Percentiles rank a stretch among this genome's conserved stretches.
Evolutionary conservation across 2,888 invertebrate species (phyloP).

Genomic region (Bedellia somnulentella): DNA sequence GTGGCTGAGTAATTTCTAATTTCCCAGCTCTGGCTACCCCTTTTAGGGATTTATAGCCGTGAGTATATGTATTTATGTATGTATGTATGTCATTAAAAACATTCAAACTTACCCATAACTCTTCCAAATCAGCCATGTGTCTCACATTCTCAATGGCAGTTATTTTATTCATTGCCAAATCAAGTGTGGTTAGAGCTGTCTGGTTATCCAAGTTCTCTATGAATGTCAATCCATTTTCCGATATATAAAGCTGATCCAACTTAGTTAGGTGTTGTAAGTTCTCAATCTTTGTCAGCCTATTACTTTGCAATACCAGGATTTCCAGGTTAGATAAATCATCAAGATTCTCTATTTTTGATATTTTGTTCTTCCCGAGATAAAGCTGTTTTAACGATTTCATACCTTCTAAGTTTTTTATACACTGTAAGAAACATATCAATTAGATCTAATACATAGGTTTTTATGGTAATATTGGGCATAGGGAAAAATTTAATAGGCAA

Average conservation of each 20-base stretch:
- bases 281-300: slow-evolving; percentile 85
- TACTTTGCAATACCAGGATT: slow-evolving; percentile 87
- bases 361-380: slow-evolving; percentile 95
- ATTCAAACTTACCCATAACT: slow-evolving; percentile 96
- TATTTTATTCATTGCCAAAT: slow-evolving; percentile 87
- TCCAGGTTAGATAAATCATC: slow-evolving; percentile 71
- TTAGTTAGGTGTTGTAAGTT: slow-evolving; percentile 74
- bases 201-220: slow-evolving; percentile 79
- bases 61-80: no score
- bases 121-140: slow-evolving; percentile 79
- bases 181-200: slow-evolving; percentile 77
- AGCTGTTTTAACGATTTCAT: slow-evolving; percentile 75
- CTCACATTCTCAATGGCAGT: slow-evolving; percentile 75
- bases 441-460: background rate
- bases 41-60: no score
- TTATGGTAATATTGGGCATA: background rate
- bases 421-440: no score
- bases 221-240: slow-evolving; percentile 84
- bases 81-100: no score
- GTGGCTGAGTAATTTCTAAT: no score
- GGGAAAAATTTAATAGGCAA: background rate
- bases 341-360: slow-evolving; percentile 82
- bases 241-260: slow-evolving; percentile 87
- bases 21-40: no score
- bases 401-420: slow-evolving; percentile 83